These are phyloP conservation scores for Melanotaenia trifasciata DNA, from an alignment of 2,797 vertebrate species.

Conservation along the genomic window DNA sequence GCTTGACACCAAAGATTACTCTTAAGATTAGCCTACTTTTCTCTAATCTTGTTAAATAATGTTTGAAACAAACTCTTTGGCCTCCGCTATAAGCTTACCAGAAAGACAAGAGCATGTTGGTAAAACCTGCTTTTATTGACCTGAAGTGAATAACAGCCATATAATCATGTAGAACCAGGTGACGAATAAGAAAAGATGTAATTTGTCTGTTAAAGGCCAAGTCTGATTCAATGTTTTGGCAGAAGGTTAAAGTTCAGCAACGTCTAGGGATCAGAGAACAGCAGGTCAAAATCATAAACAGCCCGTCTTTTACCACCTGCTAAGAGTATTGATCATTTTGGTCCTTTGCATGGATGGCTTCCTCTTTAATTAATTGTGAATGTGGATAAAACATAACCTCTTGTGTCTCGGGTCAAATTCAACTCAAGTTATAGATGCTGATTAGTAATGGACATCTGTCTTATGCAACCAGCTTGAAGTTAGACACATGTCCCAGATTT, in stretches of 20 bases:
- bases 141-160: conserved; percentile 16
- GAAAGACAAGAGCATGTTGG: conserved; percentile 1
- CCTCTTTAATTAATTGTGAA: conserved; percentile 54
- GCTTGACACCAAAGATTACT: conserved; percentile 38
- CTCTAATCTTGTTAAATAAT: conserved; percentile 39
- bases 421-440: conserved; percentile 30
- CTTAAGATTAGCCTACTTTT: conserved; percentile 36
- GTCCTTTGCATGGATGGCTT: conserved; percentile 2
- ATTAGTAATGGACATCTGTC: conserved; percentile 68
- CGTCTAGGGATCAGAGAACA: conserved; percentile 55
- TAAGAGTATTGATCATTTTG: conserved; percentile 59
- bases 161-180: conserved; percentile 10
- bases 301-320: conserved; percentile 18
- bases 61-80: conserved; percentile 36
- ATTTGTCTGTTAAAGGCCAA: conserved; percentile 33
- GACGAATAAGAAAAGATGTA: conserved; percentile 32
- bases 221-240: conserved; percentile 14
- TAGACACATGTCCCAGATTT: conserved; percentile 19
- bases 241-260: conserved; percentile 68
- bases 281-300: conserved; percentile 48
- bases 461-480: conserved; percentile 30
- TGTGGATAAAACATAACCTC: conserved; percentile 20
- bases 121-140: neutral
- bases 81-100: neutral
- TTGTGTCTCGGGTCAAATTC: conserved; percentile 13